Evolutionary conservation across 1,140 invertebrate species (phyloP).

Genomic region (Zaprionus davidi): DNA sequence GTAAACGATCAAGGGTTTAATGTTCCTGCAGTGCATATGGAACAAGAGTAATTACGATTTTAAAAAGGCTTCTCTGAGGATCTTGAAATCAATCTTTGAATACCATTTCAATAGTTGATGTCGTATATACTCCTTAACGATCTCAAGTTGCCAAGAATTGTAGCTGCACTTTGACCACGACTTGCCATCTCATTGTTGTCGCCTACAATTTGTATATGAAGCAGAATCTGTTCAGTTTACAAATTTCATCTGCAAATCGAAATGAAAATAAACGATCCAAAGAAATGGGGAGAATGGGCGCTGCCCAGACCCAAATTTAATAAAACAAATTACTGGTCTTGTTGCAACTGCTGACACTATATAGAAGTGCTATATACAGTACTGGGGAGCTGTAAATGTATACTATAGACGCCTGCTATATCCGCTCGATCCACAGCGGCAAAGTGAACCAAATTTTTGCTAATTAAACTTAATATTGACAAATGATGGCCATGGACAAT

Average conservation of each 20-base stretch:
- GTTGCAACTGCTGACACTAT: not conserved
- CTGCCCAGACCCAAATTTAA: conserved; percentile 45
- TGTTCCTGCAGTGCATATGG: not conserved
- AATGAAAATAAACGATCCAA: conserved; percentile 71
- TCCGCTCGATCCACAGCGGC: conserved; percentile 1
- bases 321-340: conserved; percentile 60
- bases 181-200: not conserved
- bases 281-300: conserved; percentile 17
- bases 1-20: conserved; percentile 52
- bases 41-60: not conserved
- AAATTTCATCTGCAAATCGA: conserved; percentile 32
- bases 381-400: not conserved
- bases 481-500: conserved; percentile 75
- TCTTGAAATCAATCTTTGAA: not conserved
- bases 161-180: not conserved
- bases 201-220: conserved; percentile 16
- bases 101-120: not conserved
- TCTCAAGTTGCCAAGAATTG: not conserved
- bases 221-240: conserved; percentile 36
- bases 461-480: conserved; percentile 82
- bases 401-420: not conserved
- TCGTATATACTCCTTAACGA: not conserved
- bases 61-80: not conserved
- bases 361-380: conserved; percentile 1
- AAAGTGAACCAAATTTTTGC: conserved; percentile 50